Evolutionary conservation across 2,113 vertebrate species (phyloP).

Genomic region (Phoenicopterus ruber): DNA sequence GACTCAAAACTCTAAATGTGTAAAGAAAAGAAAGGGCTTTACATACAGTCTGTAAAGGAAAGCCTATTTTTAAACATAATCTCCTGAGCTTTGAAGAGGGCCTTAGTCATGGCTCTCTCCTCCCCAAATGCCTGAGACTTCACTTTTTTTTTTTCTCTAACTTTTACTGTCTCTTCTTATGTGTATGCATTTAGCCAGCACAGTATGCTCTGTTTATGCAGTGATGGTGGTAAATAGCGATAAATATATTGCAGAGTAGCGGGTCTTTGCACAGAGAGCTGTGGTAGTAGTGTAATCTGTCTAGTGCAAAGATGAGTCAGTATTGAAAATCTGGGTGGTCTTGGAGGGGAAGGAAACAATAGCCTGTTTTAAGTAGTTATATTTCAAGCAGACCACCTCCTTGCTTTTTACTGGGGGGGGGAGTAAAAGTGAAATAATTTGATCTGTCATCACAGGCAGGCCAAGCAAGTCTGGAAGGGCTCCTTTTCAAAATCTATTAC

Average conservation of each 20-base stretch:
- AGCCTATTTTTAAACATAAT: not conserved
- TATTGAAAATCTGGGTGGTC: constrained; percentile 48
- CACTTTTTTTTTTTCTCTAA: accelerated
- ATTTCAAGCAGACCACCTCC: not conserved
- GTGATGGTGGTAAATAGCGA: not conserved
- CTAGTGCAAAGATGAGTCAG: not conserved
- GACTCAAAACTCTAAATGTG: not conserved
- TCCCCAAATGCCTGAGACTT: not conserved
- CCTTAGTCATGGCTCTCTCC: not conserved
- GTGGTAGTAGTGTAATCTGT: not conserved
- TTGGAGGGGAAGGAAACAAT: constrained; percentile 22
- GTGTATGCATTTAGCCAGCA: not conserved
- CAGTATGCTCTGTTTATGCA: not conserved
- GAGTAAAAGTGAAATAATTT: not conserved
- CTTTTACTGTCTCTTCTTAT: not conserved
- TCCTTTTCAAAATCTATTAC: not conserved
- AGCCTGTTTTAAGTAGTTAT: not conserved
- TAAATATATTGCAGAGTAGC: not conserved
- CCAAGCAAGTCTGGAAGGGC: not conserved
- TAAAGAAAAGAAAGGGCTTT: not conserved
- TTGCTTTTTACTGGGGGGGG: not conserved
- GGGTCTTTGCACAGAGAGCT: not conserved
- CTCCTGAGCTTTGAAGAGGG: not conserved
- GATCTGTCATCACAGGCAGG: not conserved
- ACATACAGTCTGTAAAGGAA: not conserved